Base-by-base conservation (phyloP, 2,888 invertebrate species). In the Metopia argyrocephala region DNA sequence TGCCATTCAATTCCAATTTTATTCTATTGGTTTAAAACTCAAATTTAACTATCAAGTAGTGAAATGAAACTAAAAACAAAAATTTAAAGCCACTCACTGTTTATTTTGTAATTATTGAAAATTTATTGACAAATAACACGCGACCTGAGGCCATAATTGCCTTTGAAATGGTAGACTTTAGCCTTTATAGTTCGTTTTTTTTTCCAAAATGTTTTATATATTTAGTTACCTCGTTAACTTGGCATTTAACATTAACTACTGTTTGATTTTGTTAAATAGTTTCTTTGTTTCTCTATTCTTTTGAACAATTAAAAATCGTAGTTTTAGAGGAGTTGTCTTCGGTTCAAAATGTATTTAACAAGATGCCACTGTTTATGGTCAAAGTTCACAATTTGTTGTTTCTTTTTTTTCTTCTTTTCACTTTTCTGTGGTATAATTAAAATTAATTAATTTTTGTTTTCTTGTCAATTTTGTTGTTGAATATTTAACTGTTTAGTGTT, bases 61-160 rank as follows among this genome's bases (percentile, higher is more conserved):
- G 6, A 48, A 48, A 48, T 15, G 31, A 31, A 62, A 61, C 15
- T 28, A 12, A 46, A 45, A 31, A 62, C n/a, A 62, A 59, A 31
- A 18, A 71, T 3, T 23, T 54, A 54, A 73, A 78, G 46, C 59
- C 66, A 71, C 69, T 62, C 54, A 61, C 70, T 78, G 65, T 81
- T 54, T 78, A n/a, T 71, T 82, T 82, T 81, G 82, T 82, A 83
- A 83, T 83, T 83, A 83, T 80, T 83, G 80, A 78, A 78, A 85
- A 85, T 85, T 85, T 85, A 85, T 85, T 85, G 84, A 84, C 83
- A 84, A 82, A 83, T 79, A 84, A 83, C 85, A 85, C 84, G 85
- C 85, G 84, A 85, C 84, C 84, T 79, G 62, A 82, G 78, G 71
- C 81, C 74, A 78, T 52, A 78, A 69, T 81, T 74, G 56, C 57